Conservation (phyloP, 1,140 invertebrate species). For the Melipona quadrifasciata region DNA sequence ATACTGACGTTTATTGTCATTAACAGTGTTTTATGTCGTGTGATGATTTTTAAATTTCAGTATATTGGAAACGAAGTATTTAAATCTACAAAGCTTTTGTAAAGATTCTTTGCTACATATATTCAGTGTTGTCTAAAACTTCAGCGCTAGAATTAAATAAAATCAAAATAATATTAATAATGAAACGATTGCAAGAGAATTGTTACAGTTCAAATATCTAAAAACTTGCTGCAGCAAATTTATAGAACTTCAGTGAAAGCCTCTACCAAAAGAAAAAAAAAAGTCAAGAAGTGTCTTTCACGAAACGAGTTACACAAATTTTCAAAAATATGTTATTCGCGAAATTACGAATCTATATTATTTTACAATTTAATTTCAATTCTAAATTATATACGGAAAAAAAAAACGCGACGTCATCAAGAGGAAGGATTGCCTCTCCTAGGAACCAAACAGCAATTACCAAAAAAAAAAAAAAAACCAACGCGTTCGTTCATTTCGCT, state of each 20-base stretch:
- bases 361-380: too few relatives aligned
- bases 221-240: background rate
- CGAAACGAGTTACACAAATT: too few relatives aligned
- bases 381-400: too few relatives aligned
- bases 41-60: background rate
- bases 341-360: too few relatives aligned
- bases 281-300: too few relatives aligned
- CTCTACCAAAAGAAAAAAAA: background rate
- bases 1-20: background rate
- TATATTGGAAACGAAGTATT: background rate
- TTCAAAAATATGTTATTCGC: too few relatives aligned
- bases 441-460: too few relatives aligned
- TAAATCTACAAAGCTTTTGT: too few relatives aligned
- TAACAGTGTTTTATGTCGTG: background rate
- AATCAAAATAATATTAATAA: background rate
- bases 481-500: background rate
- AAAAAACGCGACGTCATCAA: too few relatives aligned
- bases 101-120: too few relatives aligned
- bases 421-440: too few relatives aligned
- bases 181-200: background rate
- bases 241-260: background rate
- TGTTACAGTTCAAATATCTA: background rate
- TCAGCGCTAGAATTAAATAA: background rate
- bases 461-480: background rate
- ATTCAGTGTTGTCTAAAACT: background rate